Evolutionary conservation across 2,113 vertebrate genomes (phyloP).

Genomic region (Oryzias woworae): DNA sequence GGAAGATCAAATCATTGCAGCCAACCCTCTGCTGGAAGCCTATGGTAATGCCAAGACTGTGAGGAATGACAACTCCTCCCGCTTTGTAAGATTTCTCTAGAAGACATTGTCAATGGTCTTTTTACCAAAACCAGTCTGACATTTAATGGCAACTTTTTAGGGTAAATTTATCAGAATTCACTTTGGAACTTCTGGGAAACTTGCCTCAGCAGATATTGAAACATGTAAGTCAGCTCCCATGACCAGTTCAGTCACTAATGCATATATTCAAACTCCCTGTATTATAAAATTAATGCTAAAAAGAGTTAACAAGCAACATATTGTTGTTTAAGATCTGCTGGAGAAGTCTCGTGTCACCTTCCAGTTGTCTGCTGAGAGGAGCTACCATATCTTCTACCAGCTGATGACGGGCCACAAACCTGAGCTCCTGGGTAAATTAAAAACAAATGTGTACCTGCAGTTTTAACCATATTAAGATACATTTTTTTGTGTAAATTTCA

Average conservation of each 20-base stretch:
- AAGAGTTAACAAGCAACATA: background rate
- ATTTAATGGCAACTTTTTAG: slow-evolving; percentile 13
- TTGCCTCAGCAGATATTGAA: slow-evolving; percentile 50
- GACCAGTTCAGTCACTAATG: background rate
- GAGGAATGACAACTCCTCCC: slow-evolving; percentile 87
- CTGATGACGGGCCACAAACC: slow-evolving; percentile 38
- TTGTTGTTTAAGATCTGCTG: slow-evolving; percentile 29
- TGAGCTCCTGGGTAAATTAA: slow-evolving; percentile 24
- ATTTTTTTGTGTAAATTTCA: no score
- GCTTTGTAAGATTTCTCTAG: slow-evolving; percentile 77
- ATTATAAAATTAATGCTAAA: background rate
- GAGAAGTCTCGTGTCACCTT: slow-evolving; percentile 42
- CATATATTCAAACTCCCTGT: background rate
- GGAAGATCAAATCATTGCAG: slow-evolving; percentile 79
- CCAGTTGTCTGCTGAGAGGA: slow-evolving; percentile 37
- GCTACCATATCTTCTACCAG: slow-evolving; percentile 38
- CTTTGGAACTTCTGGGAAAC: slow-evolving; percentile 29
- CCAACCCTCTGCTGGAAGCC: slow-evolving; percentile 80
- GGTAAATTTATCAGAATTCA: slow-evolving; percentile 53
- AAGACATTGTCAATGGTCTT: background rate
- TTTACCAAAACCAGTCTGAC: background rate
- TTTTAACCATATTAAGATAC: background rate
- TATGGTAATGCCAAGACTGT: slow-evolving; percentile 87
- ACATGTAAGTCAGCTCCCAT: slow-evolving; percentile 25
- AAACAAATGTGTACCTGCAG: background rate